phyloP scores from a whole-genome alignment of 2,113 vertebrate species.

The Actinemys pallida region DNA sequence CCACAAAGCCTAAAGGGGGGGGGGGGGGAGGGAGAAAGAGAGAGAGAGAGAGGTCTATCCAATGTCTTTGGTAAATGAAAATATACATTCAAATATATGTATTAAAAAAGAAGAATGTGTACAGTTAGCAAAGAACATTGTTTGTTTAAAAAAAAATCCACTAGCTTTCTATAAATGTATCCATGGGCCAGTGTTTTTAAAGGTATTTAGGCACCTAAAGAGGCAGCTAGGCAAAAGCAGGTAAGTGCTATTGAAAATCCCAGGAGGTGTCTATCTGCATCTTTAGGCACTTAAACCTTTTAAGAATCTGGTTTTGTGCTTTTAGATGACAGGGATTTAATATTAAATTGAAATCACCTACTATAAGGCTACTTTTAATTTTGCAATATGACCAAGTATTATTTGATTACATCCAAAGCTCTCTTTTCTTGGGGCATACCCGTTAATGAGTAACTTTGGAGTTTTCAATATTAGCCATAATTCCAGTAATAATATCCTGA shows the following conservation, averaged over 20 bases:
- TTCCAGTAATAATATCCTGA: background rate
- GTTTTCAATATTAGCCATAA: background rate
- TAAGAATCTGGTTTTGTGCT: background rate
- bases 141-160: background rate
- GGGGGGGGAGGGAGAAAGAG: background rate
- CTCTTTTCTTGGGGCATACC: background rate
- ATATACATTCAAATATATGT: background rate
- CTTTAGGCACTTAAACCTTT: background rate
- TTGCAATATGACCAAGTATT: background rate
- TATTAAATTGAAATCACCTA: background rate
- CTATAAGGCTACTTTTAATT: background rate
- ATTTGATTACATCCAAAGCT: background rate
- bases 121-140: background rate
- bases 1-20: background rate
- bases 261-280: background rate
- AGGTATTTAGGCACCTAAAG: background rate
- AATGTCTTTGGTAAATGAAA: background rate
- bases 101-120: background rate
- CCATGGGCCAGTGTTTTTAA: background rate
- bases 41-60: background rate
- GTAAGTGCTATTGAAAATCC: background rate
- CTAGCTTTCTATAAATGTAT: background rate
- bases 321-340: background rate
- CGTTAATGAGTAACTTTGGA: background rate
- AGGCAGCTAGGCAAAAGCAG: background rate